phyloP scores from a whole-genome alignment of 1,140 invertebrate species.

The Conopomorpha cramerella region DNA sequence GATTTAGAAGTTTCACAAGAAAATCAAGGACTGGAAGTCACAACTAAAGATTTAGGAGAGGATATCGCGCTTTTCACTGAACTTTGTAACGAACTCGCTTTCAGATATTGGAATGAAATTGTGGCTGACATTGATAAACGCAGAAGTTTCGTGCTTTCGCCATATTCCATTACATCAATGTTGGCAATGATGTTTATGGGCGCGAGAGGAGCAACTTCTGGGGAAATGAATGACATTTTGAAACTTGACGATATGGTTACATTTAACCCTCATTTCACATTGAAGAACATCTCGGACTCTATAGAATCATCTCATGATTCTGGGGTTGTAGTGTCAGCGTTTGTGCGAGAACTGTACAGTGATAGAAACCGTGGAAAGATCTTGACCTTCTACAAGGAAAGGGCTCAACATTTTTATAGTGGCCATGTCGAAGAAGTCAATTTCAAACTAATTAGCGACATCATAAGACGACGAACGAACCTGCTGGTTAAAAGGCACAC shows the following conservation, averaged over 20 bases:
- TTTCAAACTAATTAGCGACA: slow-evolving; percentile 77
- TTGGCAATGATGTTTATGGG: slow-evolving; percentile 88
- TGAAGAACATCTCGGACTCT: slow-evolving; percentile 82
- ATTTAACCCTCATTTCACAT: slow-evolving; percentile 84
- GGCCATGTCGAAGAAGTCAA: slow-evolving; percentile 83
- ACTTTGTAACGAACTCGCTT: slow-evolving; percentile 82
- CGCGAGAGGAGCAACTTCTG: slow-evolving; percentile 82
- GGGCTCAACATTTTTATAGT: slow-evolving; percentile 83
- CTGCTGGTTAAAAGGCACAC: slow-evolving; percentile 78
- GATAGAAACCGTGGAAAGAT: slow-evolving; percentile 77
- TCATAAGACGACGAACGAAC: slow-evolving; percentile 77
- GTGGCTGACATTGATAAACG: slow-evolving; percentile 72
- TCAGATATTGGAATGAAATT: slow-evolving; percentile 76
- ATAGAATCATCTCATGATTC: slow-evolving; percentile 66
- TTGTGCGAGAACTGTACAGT: slow-evolving; percentile 78
- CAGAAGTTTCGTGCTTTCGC: slow-evolving; percentile 80
- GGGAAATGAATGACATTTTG: slow-evolving; percentile 86
- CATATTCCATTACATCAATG: slow-evolving; percentile 82
- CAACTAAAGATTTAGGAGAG: slow-evolving; percentile 68
- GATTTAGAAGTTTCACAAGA: slow-evolving; percentile 62
- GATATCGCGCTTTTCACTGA: slow-evolving; percentile 73
- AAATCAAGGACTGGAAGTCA: slow-evolving; percentile 75
- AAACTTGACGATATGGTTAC: slow-evolving; percentile 84
- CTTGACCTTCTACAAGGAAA: slow-evolving; percentile 82
- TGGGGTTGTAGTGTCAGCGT: slow-evolving; percentile 74